Percentiles rank a stretch among this genome's conserved stretches.
These are phyloP conservation scores for Oryzias woworae DNA, from an alignment of 2,113 vertebrate species.

Conservation along the genomic window DNA sequence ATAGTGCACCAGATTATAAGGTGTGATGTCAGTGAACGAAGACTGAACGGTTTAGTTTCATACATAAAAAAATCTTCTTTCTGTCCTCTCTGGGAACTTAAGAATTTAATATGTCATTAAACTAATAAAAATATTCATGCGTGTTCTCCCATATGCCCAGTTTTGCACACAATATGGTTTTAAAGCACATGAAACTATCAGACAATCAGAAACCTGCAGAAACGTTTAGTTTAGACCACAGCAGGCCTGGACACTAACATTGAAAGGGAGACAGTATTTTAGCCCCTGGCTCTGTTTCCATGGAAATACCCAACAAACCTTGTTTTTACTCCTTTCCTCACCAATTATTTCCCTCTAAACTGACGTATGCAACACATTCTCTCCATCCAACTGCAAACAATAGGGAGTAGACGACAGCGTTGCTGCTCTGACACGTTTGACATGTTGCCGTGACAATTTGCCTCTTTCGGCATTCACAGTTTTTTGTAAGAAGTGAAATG, in stretches of 20 bases:
- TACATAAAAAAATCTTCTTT: too few species aligned
- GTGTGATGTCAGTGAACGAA: too few species aligned
- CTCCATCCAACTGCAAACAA: conserved; percentile 11
- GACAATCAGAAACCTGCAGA: too few species aligned
- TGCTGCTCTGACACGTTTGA: conserved; percentile 18
- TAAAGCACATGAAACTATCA: too few species aligned
- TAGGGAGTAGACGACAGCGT: conserved; percentile 12
- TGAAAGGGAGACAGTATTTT: neutral
- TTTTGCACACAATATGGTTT: too few species aligned
- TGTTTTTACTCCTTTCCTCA: neutral
- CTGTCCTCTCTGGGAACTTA: too few species aligned
- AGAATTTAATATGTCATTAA: too few species aligned
- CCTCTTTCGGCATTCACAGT: conserved; percentile 21
- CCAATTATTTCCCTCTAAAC: neutral
- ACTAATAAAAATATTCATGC: too few species aligned
- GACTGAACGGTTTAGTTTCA: too few species aligned
- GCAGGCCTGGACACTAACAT: neutral
- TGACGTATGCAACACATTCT: neutral
- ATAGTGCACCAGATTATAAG: too few species aligned
- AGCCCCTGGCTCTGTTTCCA: neutral
- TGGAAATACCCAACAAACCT: neutral
- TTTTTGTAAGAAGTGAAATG: conserved; percentile 14
- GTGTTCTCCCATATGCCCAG: too few species aligned
- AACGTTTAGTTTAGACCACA: too few species aligned
- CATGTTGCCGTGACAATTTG: conserved; percentile 18